phyloP scores from a whole-genome alignment of 2,113 vertebrate genomes.

The Phyllostomus hastatus region DNA sequence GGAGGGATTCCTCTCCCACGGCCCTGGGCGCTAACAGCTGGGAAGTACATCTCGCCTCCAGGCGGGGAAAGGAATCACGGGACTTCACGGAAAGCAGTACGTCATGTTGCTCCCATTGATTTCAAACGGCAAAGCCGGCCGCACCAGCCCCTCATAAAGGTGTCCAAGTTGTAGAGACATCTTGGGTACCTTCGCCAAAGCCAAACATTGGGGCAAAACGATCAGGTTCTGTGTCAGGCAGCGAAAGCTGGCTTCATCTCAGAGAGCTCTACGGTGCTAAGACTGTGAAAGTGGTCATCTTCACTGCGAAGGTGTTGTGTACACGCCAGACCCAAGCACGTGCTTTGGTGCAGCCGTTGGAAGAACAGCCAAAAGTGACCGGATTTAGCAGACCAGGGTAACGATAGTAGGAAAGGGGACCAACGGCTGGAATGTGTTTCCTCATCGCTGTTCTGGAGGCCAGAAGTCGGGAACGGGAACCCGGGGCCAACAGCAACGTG shows the following conservation, averaged over 20 bases:
- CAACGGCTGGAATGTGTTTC: no score
- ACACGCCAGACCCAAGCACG: conserved; percentile 37
- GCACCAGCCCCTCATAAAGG: neutral
- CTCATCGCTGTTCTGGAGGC: neutral
- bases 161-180: neutral
- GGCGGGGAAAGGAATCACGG: conserved; percentile 39
- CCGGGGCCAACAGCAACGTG: neutral
- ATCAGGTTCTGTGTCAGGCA: neutral
- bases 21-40: neutral
- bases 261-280: neutral
- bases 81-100: conserved; percentile 16
- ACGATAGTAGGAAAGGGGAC: conserved; percentile 47
- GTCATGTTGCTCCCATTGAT: neutral
- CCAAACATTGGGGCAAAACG: neutral
- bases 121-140: conserved; percentile 9
- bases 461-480: neutral
- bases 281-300: neutral
- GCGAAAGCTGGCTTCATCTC: neutral
- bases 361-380: conserved; percentile 45
- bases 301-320: conserved; percentile 31
- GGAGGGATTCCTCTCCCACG: neutral
- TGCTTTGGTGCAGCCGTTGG: neutral
- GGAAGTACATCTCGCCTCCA: neutral
- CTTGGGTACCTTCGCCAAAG: neutral
- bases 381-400: neutral